Evolutionary conservation across 1,140 invertebrate genomes (phyloP).

Genomic region (Leptinotarsa undecemlineata): DNA sequence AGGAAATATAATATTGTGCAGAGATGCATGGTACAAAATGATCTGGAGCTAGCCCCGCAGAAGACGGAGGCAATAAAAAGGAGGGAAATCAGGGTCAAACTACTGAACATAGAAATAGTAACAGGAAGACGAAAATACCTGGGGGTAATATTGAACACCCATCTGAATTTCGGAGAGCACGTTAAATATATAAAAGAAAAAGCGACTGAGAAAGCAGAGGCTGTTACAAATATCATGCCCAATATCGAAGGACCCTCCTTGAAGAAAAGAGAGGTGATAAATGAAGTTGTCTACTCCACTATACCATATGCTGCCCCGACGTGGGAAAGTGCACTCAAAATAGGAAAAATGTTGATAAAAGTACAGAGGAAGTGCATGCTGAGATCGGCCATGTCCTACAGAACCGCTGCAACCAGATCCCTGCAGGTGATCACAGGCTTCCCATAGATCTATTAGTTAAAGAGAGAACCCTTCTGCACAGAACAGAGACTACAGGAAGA

Average conservation of each 20-base stretch:
- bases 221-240: background rate
- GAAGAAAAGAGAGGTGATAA: conserved; percentile 18
- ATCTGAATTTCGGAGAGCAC: background rate
- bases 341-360: too few relatives aligned
- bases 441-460: conserved; percentile 21
- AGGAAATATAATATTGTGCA: too few relatives aligned
- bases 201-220: background rate
- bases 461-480: background rate
- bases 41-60: background rate
- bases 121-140: conserved; percentile 5
- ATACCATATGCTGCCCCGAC: conserved; percentile 26
- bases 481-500: background rate
- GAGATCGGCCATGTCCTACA: conserved; percentile 1
- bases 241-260: background rate
- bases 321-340: too few relatives aligned
- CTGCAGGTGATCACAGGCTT: background rate
- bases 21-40: background rate
- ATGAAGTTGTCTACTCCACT: conserved; percentile 12
- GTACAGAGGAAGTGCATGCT: background rate
- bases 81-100: background rate
- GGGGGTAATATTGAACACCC: background rate
- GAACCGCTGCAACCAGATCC: background rate
- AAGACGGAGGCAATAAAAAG: conserved; percentile 1
- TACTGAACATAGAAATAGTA: background rate
- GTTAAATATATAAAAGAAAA: background rate